A percentile compares a stretch with the other conserved stretches of the same genome.
Conservation (phyloP, 2,113 vertebrate genomes). For the Butorides virescens region DNA sequence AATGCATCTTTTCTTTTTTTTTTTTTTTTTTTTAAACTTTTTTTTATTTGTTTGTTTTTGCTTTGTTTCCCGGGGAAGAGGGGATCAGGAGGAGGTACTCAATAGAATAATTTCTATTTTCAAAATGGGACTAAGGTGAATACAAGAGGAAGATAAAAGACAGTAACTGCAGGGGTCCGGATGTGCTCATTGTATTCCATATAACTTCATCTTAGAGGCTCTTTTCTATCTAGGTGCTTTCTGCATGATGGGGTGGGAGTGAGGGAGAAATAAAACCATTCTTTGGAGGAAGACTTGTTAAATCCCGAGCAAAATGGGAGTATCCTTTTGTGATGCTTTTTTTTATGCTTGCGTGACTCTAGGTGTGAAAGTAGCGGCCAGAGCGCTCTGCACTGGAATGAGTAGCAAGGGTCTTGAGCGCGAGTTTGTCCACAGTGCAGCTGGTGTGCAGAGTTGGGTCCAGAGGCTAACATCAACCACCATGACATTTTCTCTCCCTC, state of each 20-base stretch:
- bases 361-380: background rate
- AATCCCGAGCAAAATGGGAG: background rate
- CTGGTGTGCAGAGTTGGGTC: background rate
- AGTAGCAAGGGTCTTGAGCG: background rate
- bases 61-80: background rate
- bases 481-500: background rate
- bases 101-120: background rate
- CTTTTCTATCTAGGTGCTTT: background rate
- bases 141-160: background rate
- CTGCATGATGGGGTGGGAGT: background rate
- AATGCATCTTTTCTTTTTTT: background rate
- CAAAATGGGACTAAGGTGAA: background rate
- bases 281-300: background rate
- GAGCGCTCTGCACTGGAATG: background rate
- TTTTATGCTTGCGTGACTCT: background rate
- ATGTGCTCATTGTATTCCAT: background rate
- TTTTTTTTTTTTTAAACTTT: background rate
- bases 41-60: background rate
- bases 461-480: background rate
- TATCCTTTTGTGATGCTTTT: background rate
- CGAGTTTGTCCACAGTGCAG: background rate
- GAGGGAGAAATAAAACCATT: background rate
- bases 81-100: background rate
- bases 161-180: fast-evolving
- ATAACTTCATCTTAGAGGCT: background rate